Percentiles rank a stretch among this genome's conserved stretches.
Evolutionary conservation across 2,888 invertebrate genomes (phyloP).

Genomic region (Troides aeacus): DNA sequence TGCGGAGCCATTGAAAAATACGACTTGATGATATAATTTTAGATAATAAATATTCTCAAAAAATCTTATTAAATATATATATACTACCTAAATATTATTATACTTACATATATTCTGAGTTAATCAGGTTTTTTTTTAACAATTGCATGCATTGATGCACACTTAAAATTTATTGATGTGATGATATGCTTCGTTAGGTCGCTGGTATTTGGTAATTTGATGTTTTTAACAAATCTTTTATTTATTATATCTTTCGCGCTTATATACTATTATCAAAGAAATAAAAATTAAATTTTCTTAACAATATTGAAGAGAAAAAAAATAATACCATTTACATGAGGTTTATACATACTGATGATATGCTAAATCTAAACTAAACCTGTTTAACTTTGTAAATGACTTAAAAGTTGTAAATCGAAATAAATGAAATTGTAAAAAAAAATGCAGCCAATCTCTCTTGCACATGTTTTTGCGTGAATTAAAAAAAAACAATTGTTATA

Average conservation of each 20-base stretch:
- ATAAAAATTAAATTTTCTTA: neutral
- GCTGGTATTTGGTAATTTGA: neutral
- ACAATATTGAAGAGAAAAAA: too few species aligned
- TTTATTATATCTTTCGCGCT: neutral
- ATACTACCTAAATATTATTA: too few species aligned
- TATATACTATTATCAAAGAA: neutral
- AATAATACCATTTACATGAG: too few species aligned
- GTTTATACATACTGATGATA: too few species aligned
- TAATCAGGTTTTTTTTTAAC: neutral
- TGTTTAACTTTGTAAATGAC: too few species aligned
- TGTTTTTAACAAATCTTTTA: neutral
- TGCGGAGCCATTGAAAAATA: too few species aligned
- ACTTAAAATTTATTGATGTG: neutral
- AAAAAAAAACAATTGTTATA: conserved; percentile 33
- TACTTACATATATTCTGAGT: neutral
- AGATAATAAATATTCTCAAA: too few species aligned
- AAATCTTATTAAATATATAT: too few species aligned
- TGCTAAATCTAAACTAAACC: too few species aligned
- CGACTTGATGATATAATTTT: too few species aligned
- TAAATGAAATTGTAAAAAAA: neutral
- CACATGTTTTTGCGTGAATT: neutral
- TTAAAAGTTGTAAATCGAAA: neutral
- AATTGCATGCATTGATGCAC: neutral
- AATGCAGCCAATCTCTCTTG: too few species aligned
- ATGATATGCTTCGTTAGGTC: neutral